These are phyloP conservation scores for Drosophila pseudotakahashii DNA, from an alignment of 2,888 invertebrate genomes.

Conservation along the genomic window DNA sequence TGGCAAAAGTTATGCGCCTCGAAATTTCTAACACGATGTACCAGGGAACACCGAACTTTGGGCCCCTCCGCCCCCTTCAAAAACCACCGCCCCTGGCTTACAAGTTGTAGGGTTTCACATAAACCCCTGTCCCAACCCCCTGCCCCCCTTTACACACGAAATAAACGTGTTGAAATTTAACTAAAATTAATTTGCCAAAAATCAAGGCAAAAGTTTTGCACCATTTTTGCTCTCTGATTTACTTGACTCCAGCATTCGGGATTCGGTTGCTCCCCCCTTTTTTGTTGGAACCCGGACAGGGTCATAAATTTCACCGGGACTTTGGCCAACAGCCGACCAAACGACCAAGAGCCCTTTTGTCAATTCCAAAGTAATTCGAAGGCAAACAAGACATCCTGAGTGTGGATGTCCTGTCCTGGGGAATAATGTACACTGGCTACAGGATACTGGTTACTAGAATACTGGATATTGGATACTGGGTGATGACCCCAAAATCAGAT, in stretches of 20 bases:
- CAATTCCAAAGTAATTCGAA: slow-evolving; percentile 33
- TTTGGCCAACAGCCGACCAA: slow-evolving; percentile 11
- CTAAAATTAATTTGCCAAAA: slow-evolving; percentile 52
- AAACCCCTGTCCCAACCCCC: too few relatives aligned
- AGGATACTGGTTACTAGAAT: background rate
- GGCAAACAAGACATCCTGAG: slow-evolving; percentile 26
- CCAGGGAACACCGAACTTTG: slow-evolving; percentile 12
- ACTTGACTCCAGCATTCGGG: background rate
- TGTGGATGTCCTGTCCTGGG: slow-evolving; percentile 2
- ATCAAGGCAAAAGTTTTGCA: slow-evolving; percentile 38
- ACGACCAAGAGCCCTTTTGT: slow-evolving; percentile 23
- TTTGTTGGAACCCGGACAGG: slow-evolving; percentile 8
- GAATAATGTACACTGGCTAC: background rate
- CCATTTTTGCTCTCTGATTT: slow-evolving; percentile 44
- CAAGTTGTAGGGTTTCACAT: slow-evolving; percentile 20
- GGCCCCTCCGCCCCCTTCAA: background rate
- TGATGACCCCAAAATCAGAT: slow-evolving; percentile 21
- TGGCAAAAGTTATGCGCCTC: slow-evolving; percentile 61
- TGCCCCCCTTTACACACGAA: slow-evolving; percentile 25
- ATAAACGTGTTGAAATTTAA: slow-evolving; percentile 50
- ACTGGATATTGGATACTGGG: background rate
- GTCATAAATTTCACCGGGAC: slow-evolving; percentile 41
- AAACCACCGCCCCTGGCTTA: slow-evolving; percentile 8
- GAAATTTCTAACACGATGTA: slow-evolving; percentile 43
- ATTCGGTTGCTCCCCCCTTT: background rate